Evolutionary conservation across 2,888 invertebrate genomes (phyloP).

Genomic region (Eurytoma adleriae): DNA sequence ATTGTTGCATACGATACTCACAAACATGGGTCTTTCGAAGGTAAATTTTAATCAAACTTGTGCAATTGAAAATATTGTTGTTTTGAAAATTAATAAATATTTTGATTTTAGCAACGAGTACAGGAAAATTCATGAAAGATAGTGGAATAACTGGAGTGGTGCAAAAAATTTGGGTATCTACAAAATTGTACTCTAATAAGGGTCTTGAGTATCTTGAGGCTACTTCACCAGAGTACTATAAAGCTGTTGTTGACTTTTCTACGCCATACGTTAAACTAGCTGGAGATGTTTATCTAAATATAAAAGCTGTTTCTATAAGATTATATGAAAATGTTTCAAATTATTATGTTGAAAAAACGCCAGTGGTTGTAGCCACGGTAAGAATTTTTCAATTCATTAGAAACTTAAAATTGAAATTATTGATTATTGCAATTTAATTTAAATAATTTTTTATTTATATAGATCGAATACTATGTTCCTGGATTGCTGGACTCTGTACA

Average conservation of each 20-base stretch:
- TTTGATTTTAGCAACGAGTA: constrained; percentile 79
- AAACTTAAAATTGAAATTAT: background rate
- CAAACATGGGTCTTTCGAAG: constrained; percentile 82
- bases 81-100: constrained; percentile 9
- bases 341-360: constrained; percentile 78
- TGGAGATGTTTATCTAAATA: constrained; percentile 79
- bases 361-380: constrained; percentile 78
- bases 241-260: constrained; percentile 77
- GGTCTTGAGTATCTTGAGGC: constrained; percentile 83
- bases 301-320: constrained; percentile 77
- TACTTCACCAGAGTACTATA: constrained; percentile 83
- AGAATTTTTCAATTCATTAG: constrained; percentile 67
- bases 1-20: constrained; percentile 83
- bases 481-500: constrained; percentile 83
- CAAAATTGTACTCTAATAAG: constrained; percentile 80
- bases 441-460: constrained; percentile 16
- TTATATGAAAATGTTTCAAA: constrained; percentile 77
- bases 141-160: constrained; percentile 82
- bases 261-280: constrained; percentile 82
- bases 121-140: constrained; percentile 82
- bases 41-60: constrained; percentile 75
- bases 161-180: constrained; percentile 81
- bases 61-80: too few species aligned
- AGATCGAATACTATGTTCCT: constrained; percentile 85
- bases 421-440: background rate